Evolutionary conservation across 2,888 invertebrate species (phyloP).

Genomic region (Agapostemon virescens): DNA sequence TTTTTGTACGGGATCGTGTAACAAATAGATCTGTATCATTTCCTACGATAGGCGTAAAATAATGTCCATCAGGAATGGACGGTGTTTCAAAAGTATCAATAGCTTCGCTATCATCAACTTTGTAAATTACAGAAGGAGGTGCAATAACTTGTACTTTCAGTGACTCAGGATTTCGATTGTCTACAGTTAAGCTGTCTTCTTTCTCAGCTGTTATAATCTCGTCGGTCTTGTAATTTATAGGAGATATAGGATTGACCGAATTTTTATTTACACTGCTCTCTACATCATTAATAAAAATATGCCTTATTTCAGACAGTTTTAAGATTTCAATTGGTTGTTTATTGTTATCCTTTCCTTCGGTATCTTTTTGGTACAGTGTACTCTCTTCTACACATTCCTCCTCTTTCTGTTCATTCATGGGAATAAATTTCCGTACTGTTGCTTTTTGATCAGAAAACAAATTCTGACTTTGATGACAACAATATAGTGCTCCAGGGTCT

Average conservation of each 20-base stretch:
- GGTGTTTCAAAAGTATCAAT: conserved; percentile 74
- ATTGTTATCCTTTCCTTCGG: conserved; percentile 51
- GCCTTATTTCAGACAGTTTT: conserved; percentile 76
- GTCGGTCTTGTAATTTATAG: conserved; percentile 52
- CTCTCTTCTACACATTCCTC: conserved; percentile 48
- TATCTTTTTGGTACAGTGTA: conserved; percentile 50
- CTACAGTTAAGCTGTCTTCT: conserved; percentile 57
- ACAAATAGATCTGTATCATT: conserved; percentile 63
- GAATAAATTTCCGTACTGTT: conserved; percentile 69
- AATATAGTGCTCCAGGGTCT: conserved; percentile 93
- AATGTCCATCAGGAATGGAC: conserved; percentile 68
- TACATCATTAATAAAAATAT: conserved; percentile 75
- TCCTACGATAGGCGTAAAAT: conserved; percentile 58
- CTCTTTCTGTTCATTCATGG: conserved; percentile 54
- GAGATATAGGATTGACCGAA: conserved; percentile 43
- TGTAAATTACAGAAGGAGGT: conserved; percentile 73
- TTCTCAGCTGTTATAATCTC: conserved; percentile 55
- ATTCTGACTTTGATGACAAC: conserved; percentile 85
- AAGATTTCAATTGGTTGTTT: conserved; percentile 67
- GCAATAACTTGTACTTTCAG: conserved; percentile 66
- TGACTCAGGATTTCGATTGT: conserved; percentile 53
- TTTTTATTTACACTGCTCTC: conserved; percentile 62
- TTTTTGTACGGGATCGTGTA: conserved; percentile 78
- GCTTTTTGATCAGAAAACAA: conserved; percentile 74
- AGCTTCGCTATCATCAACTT: conserved; percentile 78